phyloP scores from a whole-genome alignment of 2,113 vertebrate species.

The Heptranchias perlo region DNA sequence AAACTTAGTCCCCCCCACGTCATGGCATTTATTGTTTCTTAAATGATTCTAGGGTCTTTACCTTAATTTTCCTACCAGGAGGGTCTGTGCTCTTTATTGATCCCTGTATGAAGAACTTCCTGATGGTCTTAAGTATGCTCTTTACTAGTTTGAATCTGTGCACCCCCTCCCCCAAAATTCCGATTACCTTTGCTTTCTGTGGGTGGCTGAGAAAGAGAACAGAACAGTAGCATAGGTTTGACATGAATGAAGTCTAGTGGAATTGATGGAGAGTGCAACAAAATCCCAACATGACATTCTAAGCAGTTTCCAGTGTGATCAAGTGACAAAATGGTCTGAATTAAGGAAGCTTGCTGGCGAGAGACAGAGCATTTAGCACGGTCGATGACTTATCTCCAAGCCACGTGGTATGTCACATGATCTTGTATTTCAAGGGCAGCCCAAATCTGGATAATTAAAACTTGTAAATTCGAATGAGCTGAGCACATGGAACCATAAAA shows the following conservation, averaged over 20 bases:
- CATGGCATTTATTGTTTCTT: background rate
- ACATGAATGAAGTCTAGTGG: background rate
- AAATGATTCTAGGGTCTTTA: background rate
- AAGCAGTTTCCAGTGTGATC: background rate
- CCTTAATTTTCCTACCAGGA: background rate
- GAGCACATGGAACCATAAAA: too few species aligned
- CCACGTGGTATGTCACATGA: too few species aligned
- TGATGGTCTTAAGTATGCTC: background rate
- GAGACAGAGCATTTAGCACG: too few species aligned
- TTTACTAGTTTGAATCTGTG: background rate
- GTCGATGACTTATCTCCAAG: too few species aligned
- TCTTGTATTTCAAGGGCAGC: too few species aligned
- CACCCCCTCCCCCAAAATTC: background rate
- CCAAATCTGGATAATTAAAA: too few species aligned
- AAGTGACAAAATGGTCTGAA: background rate
- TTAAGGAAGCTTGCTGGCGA: background rate
- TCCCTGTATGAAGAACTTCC: background rate
- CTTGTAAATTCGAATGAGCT: too few species aligned
- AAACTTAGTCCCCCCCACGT: background rate
- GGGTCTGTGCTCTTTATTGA: background rate
- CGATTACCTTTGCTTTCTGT: background rate
- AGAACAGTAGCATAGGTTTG: background rate
- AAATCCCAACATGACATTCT: background rate
- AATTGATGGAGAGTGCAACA: background rate
- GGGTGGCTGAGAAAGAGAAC: background rate